Percentiles rank a stretch among this genome's conserved stretches.
Conservation (phyloP, 2,888 invertebrate genomes). For the Drosophila multiciliata region DNA sequence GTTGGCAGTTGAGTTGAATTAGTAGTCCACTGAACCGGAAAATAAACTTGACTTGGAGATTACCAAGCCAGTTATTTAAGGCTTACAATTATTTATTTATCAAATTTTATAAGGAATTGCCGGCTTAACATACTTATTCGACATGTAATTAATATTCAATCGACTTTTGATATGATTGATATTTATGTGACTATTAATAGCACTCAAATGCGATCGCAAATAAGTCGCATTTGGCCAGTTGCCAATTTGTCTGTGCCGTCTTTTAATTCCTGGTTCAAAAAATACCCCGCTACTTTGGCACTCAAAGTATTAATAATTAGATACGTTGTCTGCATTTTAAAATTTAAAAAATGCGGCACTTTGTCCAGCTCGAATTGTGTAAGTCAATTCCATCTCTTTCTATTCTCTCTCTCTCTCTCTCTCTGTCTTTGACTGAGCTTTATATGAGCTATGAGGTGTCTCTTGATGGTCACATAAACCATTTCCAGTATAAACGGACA, state of each 20-base stretch:
- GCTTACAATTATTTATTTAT: not conserved
- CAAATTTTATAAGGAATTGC: not conserved
- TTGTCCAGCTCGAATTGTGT: not conserved
- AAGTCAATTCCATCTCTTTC: not conserved
- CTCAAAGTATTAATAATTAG: constrained; percentile 75
- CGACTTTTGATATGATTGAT: not conserved
- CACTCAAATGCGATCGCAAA: not conserved
- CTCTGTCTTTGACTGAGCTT: not conserved
- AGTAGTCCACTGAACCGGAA: constrained; percentile 43
- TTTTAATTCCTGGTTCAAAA: constrained; percentile 39
- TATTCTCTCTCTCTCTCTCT: not conserved
- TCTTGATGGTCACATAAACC: constrained; percentile 72
- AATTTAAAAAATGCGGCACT: no score
- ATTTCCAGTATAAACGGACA: constrained; percentile 42
- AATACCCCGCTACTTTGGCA: constrained; percentile 45
- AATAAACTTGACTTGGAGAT: not conserved
- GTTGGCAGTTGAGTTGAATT: not conserved
- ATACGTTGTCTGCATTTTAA: constrained; percentile 79
- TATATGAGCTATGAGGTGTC: constrained; percentile 64
- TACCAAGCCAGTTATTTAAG: not conserved
- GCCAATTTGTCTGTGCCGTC: constrained; percentile 20
- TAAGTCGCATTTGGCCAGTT: constrained; percentile 14
- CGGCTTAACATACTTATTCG: not conserved
- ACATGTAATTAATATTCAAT: not conserved
- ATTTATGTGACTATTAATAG: constrained; percentile 1